Conservation (phyloP, 1,140 invertebrate species). For the Diabrotica virgifera region DNA sequence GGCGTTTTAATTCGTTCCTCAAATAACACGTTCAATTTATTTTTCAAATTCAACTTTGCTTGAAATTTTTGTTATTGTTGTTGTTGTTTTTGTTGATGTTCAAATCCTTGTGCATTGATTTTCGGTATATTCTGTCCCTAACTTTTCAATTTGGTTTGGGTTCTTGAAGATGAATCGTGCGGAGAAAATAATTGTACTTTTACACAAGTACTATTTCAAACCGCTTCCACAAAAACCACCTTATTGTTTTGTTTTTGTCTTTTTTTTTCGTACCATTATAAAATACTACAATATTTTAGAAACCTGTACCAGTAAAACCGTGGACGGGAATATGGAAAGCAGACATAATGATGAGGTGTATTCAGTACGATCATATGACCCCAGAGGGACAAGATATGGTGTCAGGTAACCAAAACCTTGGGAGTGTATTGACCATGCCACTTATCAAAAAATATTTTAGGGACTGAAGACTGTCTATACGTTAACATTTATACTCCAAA, state of each 20-base stretch:
- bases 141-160: no score
- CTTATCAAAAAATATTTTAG: slow-evolving; percentile 28
- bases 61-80: no score
- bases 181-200: no score
- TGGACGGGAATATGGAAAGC: slow-evolving; percentile 38
- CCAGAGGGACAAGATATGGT: slow-evolving; percentile 12
- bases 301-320: slow-evolving; percentile 33
- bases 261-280: slow-evolving; percentile 4
- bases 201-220: no score
- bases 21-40: no score
- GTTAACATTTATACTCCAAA: slow-evolving; percentile 54
- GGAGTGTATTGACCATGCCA: neutral
- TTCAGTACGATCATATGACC: slow-evolving; percentile 38
- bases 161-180: no score
- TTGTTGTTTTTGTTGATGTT: no score
- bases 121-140: no score
- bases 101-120: no score
- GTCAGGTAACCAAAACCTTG: neutral
- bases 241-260: neutral
- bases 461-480: slow-evolving; percentile 56
- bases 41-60: no score
- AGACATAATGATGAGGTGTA: slow-evolving; percentile 32
- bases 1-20: no score
- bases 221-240: no score
- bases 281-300: slow-evolving; percentile 22